Evolutionary conservation across 2,113 vertebrate species (phyloP).

Genomic region (Hassar affinis): DNA sequence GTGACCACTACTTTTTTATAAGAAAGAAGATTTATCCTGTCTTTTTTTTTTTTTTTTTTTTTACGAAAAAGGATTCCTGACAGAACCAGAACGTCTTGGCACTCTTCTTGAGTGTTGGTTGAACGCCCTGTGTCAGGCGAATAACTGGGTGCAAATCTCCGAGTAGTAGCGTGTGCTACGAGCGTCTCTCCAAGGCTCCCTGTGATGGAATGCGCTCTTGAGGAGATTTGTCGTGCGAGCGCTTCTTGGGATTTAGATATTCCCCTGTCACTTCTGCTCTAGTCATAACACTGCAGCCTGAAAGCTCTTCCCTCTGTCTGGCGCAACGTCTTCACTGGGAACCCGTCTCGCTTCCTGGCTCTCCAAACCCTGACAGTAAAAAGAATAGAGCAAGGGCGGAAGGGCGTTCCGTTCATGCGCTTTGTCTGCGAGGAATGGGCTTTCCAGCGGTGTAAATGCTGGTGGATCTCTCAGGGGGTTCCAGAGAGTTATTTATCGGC

Average conservation of each 20-base stretch:
- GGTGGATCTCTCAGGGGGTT: neutral
- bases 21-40: too few species aligned
- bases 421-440: neutral
- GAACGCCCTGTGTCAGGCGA: conserved; percentile 1
- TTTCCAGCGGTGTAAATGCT: conserved; percentile 13
- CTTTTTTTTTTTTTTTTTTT: too few species aligned
- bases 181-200: neutral
- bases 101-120: neutral
- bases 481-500: conserved; percentile 48
- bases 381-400: neutral
- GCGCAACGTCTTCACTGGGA: neutral
- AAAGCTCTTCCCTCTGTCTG: conserved; percentile 56
- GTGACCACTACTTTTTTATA: too few species aligned
- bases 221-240: conserved; percentile 24
- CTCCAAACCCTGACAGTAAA: neutral
- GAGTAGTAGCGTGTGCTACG: neutral
- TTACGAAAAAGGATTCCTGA: neutral
- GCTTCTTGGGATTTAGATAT: neutral
- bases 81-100: neutral
- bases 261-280: conserved; percentile 14
- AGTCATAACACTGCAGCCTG: conserved; percentile 63
- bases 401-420: neutral
- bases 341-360: neutral
- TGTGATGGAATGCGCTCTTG: conserved; percentile 25
- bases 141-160: neutral